Conservation (phyloP, 2,797 vertebrate genomes). For the Sciurus carolinensis region DNA sequence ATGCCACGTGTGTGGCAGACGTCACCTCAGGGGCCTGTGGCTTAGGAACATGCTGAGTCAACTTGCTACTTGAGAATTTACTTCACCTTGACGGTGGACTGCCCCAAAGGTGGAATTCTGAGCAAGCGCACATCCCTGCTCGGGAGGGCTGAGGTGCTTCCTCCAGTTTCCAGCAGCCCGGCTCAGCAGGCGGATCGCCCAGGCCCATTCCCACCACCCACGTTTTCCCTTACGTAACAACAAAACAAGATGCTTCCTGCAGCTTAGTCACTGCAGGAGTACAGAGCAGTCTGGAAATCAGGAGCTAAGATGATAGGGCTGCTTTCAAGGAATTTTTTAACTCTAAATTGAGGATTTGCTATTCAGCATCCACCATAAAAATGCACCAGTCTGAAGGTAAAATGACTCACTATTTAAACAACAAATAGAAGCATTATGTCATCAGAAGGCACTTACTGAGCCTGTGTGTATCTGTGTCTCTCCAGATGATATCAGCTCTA, state of each 20-base stretch:
- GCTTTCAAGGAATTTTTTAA: constrained; percentile 90
- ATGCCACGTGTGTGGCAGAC: constrained; percentile 67
- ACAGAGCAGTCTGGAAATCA: constrained; percentile 84
- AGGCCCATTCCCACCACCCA: constrained; percentile 87
- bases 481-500: constrained; percentile 29
- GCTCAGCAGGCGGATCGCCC: constrained; percentile 70
- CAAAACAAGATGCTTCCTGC: constrained; percentile 86
- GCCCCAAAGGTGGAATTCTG: constrained; percentile 89
- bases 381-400: neutral
- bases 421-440: constrained; percentile 48
- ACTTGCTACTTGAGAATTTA: constrained; percentile 81
- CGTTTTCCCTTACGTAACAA: constrained; percentile 88
- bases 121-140: constrained; percentile 82
- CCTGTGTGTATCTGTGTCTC: neutral
- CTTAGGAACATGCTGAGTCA: constrained; percentile 91
- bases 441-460: neutral
- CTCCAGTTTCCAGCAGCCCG: constrained; percentile 79
- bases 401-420: neutral
- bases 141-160: constrained; percentile 71
- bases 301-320: constrained; percentile 65
- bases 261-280: constrained; percentile 85
- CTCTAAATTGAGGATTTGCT: neutral
- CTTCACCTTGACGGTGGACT: constrained; percentile 58
- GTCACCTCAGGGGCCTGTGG: constrained; percentile 86
- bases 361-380: constrained; percentile 15